phyloP scores from a whole-genome alignment of 2,888 invertebrate species.

The Erannis defoliaria region DNA sequence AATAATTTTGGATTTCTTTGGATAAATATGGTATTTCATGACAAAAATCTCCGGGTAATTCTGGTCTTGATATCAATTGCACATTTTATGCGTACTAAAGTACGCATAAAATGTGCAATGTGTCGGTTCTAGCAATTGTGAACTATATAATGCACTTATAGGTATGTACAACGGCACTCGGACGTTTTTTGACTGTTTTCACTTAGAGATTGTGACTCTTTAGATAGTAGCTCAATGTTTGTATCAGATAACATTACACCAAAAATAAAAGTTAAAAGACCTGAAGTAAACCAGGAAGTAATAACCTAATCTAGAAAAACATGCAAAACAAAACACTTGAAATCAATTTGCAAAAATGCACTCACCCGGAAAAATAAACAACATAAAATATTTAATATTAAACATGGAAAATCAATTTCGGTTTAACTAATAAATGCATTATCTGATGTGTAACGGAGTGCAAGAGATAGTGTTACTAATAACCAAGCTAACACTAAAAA shows the following conservation, averaged over 20 bases:
- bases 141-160: too few species aligned
- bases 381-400: background rate
- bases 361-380: conserved; percentile 9
- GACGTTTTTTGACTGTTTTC: too few species aligned
- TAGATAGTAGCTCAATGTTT: too few species aligned
- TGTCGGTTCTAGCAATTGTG: too few species aligned
- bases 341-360: conserved; percentile 3
- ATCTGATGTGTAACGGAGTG: conserved; percentile 15
- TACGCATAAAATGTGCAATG: too few species aligned
- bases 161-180: too few species aligned
- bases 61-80: too few species aligned
- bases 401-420: conserved; percentile 8
- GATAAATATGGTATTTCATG: too few species aligned
- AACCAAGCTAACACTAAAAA: background rate
- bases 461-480: conserved; percentile 7
- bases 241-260: background rate
- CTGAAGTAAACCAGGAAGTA: background rate
- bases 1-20: too few species aligned
- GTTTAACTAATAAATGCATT: conserved; percentile 12
- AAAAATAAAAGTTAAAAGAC: background rate
- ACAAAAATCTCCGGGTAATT: too few species aligned
- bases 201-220: too few species aligned
- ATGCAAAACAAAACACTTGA: conserved; percentile 1
- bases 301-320: background rate
- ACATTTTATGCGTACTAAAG: too few species aligned